These are phyloP conservation scores for Selene dorsalis DNA, from an alignment of 2,797 vertebrate species.

Conservation along the genomic window DNA sequence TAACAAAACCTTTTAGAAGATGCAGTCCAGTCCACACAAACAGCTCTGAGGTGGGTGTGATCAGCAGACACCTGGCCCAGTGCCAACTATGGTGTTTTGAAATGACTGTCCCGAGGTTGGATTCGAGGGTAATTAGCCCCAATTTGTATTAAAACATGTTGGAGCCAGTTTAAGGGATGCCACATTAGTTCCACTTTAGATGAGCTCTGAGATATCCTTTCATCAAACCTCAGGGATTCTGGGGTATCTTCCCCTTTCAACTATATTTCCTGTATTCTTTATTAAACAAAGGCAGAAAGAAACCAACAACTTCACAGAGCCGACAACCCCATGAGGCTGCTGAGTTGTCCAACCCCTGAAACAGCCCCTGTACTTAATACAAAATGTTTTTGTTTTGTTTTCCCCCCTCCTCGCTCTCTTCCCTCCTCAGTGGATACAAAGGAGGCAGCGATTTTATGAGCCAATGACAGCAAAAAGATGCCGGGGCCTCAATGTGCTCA, in stretches of 20 bases:
- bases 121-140: constrained; percentile 83
- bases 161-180: constrained; percentile 75
- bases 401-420: constrained; percentile 52
- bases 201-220: constrained; percentile 78
- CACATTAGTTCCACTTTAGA: constrained; percentile 85
- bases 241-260: constrained; percentile 63
- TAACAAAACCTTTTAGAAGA: background rate
- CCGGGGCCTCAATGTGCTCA: constrained; percentile 79
- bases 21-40: constrained; percentile 1
- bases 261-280: constrained; percentile 60
- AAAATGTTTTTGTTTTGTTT: constrained; percentile 80
- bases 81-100: constrained; percentile 55
- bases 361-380: constrained; percentile 74
- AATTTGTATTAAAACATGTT: constrained; percentile 83
- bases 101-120: constrained; percentile 64
- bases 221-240: constrained; percentile 74
- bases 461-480: constrained; percentile 84
- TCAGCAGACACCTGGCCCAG: constrained; percentile 47
- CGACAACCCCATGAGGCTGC: constrained; percentile 62
- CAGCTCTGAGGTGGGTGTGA: constrained; percentile 37
- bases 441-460: constrained; percentile 83
- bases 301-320: constrained; percentile 71
- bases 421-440: constrained; percentile 74
- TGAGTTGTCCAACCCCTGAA: constrained; percentile 73
- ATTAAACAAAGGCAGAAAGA: constrained; percentile 57